Conservation (phyloP, 2,797 vertebrate genomes). For the Philypnodon macrostomus region DNA sequence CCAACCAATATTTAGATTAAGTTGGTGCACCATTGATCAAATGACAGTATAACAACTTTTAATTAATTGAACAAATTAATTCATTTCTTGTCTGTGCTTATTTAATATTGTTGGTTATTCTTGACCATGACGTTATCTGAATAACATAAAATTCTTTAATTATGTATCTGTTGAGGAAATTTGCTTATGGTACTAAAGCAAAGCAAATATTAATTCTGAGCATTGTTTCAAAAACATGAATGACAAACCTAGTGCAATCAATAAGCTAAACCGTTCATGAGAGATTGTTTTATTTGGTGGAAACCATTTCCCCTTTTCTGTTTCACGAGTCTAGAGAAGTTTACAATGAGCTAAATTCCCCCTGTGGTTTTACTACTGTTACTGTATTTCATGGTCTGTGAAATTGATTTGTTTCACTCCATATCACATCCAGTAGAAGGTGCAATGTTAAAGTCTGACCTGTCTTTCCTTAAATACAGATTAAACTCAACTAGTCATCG, state of each 20-base stretch:
- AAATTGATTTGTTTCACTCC: slow-evolving; percentile 78
- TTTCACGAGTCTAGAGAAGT: slow-evolving; percentile 60
- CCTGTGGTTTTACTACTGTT: slow-evolving; percentile 68
- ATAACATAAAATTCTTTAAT: no score
- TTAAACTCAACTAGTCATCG: slow-evolving; percentile 52
- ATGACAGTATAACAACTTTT: no score
- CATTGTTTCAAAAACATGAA: slow-evolving; percentile 44
- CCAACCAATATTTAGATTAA: no score
- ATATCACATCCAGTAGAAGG: slow-evolving; percentile 72
- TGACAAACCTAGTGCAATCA: slow-evolving; percentile 43
- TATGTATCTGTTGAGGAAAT: no score
- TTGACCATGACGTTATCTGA: no score
- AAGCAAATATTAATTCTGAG: no score
- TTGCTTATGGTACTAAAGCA: no score
- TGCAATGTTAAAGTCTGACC: slow-evolving; percentile 60
- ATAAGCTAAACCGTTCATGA: slow-evolving; percentile 45
- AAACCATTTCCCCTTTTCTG: slow-evolving; percentile 60
- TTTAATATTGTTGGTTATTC: no score
- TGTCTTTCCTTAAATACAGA: slow-evolving; percentile 65
- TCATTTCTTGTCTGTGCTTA: no score
- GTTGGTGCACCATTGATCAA: no score
- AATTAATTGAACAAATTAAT: no score
- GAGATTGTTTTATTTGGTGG: slow-evolving; percentile 44
- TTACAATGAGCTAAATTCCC: slow-evolving; percentile 67
- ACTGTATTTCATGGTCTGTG: slow-evolving; percentile 77